Evolutionary conservation across 1,140 invertebrate species (phyloP), one percentile per base, ranked within the genome.

Genomic region (Brachystomella parvula): DNA sequence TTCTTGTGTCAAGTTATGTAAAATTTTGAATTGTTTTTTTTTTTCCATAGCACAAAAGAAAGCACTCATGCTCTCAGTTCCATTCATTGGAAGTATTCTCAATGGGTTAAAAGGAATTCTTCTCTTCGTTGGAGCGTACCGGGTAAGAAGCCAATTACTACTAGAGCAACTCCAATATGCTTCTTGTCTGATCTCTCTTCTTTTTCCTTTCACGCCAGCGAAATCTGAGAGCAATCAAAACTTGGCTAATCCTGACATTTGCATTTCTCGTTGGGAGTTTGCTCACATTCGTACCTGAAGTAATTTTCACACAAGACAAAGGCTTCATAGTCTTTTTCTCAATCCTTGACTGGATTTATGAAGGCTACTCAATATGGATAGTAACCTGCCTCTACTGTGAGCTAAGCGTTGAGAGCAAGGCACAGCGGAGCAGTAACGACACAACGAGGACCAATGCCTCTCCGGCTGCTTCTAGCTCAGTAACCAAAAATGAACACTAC

Each of bases 261-360:
- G 24, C 26, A 12, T 60, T 60, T 26, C 24, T 30, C 26, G 31
- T 24, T 3, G 19, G 15, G 12, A 32, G 58, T 60, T 19, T 60
- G 3, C 29, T 60, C 9, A 19, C 33, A 15, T 60, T 60, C 29
- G 58, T 60, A 32, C 3, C 58, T 19, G 58, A 60, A 60, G 58
- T 60, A 30, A 60, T 60, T 35, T 60, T 60, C 30, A 60, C 58
- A 28, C 58, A 60, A 32, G 58, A 60, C 30, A 60, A 60, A 32
- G 58, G 29, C 17, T 19, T 60, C 12, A 26, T 60, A 3, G 32
- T 60, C 33, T 60, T 26, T 24, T 26, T 60, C 19, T 31, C 58
- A 32, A 6, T 60, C 30, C 3, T 60, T 9, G 32, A 60, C 58
- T 60, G 32, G 29, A 35, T 60, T 19, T 60, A 60, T 26, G 58